Evolutionary conservation across 2,888 invertebrate species (phyloP).

Genomic region (Leucophenga maculata): DNA sequence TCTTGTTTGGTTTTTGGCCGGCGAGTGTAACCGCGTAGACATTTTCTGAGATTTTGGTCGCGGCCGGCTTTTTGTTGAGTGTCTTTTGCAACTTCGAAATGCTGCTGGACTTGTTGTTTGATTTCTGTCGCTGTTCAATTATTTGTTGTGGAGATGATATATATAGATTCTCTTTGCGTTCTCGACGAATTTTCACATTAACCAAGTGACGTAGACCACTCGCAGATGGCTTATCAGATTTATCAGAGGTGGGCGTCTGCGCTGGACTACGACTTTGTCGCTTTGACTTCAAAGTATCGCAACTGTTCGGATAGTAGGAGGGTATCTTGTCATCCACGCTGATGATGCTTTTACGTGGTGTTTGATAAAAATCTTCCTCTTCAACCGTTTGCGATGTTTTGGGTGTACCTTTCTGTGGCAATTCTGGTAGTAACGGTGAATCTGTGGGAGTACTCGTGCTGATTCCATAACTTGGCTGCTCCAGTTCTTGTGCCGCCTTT

Average conservation of each 20-base stretch:
- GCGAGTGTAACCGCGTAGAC: slow-evolving; percentile 69
- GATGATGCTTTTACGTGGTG: slow-evolving; percentile 67
- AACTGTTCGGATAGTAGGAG: slow-evolving; percentile 72
- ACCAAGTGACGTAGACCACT: slow-evolving; percentile 61
- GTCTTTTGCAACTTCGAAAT: slow-evolving; percentile 37
- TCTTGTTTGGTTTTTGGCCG: slow-evolving; percentile 26
- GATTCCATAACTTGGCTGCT: slow-evolving; percentile 43
- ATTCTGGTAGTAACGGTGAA: slow-evolving; percentile 53
- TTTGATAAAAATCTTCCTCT: slow-evolving; percentile 66
- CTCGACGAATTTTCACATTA: slow-evolving; percentile 59
- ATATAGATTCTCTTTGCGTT: slow-evolving; percentile 69
- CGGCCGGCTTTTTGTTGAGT: slow-evolving; percentile 57
- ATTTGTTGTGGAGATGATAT: slow-evolving; percentile 70
- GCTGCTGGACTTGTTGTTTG: slow-evolving; percentile 25
- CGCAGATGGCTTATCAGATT: slow-evolving; percentile 37
- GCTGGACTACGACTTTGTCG: slow-evolving; percentile 54
- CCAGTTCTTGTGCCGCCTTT: slow-evolving; percentile 66
- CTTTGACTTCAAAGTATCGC: slow-evolving; percentile 64
- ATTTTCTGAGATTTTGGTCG: slow-evolving; percentile 69
- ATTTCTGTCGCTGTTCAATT: slow-evolving; percentile 64
- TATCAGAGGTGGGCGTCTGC: slow-evolving; percentile 14
- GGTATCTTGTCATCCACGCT: slow-evolving; percentile 72
- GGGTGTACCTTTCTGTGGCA: slow-evolving; percentile 42
- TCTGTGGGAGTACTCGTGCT: slow-evolving; percentile 69
- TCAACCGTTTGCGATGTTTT: slow-evolving; percentile 33